These are phyloP conservation scores for Ganaspis brasiliensis DNA, from an alignment of 2,888 invertebrate species.

Conservation along the genomic window DNA sequence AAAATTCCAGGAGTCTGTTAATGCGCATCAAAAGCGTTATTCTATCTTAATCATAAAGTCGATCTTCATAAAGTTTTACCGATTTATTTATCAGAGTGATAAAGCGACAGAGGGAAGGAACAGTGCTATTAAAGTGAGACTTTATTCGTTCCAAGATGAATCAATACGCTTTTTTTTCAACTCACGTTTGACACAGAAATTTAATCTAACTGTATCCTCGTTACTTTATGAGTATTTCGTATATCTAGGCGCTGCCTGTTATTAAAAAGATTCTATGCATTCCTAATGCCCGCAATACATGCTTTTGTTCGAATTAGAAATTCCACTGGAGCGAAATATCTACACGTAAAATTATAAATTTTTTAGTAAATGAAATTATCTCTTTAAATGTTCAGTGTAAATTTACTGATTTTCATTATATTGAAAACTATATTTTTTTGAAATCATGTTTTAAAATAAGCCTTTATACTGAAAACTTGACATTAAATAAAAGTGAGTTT, in stretches of 20 bases:
- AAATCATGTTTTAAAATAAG: too few species aligned
- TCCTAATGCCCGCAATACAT: not conserved
- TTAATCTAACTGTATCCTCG: slow-evolving; percentile 7
- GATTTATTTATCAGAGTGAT: not conserved
- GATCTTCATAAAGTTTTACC: not conserved
- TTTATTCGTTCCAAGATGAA: not conserved
- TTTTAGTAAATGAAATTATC: not conserved
- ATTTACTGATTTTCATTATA: too few species aligned
- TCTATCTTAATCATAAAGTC: not conserved
- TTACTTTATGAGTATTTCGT: slow-evolving; percentile 21
- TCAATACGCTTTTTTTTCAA: not conserved
- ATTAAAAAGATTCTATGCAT: slow-evolving; percentile 26
- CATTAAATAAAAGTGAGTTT: too few species aligned
- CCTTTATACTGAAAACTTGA: too few species aligned
- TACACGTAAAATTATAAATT: not conserved
- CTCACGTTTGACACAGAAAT: slow-evolving; percentile 18
- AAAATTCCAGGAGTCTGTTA: slow-evolving; percentile 3
- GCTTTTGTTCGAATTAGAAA: slow-evolving; percentile 9
- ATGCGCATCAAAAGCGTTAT: not conserved
- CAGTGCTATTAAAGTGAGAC: not conserved
- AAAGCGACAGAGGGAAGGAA: not conserved
- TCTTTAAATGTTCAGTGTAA: too few species aligned
- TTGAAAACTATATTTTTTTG: too few species aligned
- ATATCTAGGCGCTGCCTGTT: not conserved
- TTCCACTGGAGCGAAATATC: not conserved